Evolutionary conservation across 1,140 invertebrate genomes (phyloP).

Genomic region (Drosophila nannoptera): DNA sequence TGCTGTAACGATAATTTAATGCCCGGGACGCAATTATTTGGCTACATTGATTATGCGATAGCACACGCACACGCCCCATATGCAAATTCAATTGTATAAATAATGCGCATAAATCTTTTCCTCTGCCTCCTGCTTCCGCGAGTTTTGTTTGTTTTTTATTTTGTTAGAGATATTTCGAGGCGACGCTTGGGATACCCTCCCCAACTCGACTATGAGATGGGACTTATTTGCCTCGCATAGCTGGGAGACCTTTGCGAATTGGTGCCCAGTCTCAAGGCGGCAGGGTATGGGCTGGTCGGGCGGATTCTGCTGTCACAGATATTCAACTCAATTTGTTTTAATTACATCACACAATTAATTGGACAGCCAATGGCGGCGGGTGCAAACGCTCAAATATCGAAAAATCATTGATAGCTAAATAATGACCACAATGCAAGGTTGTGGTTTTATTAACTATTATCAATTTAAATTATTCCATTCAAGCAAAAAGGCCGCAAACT

Average conservation of each 20-base stretch:
- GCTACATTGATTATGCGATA: conserved; percentile 64
- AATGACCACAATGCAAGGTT: neutral
- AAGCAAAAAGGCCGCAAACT: too few species aligned
- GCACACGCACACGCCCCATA: conserved; percentile 29
- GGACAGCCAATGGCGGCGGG: conserved; percentile 7
- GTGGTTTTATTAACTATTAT: neutral
- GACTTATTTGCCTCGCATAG: too few species aligned
- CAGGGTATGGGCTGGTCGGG: neutral
- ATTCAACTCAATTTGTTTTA: conserved; percentile 48
- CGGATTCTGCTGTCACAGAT: neutral
- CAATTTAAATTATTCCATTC: neutral
- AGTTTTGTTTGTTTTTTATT: neutral
- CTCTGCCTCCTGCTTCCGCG: conserved; percentile 6
- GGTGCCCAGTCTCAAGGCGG: too few species aligned
- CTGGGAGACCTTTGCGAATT: too few species aligned
- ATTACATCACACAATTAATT: conserved; percentile 26
- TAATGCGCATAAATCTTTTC: conserved; percentile 51
- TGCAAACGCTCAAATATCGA: neutral
- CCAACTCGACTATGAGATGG: too few species aligned
- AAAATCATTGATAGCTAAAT: neutral
- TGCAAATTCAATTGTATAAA: conserved; percentile 65
- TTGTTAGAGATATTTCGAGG: conserved; percentile 24
- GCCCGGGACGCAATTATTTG: conserved; percentile 62
- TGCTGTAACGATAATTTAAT: conserved; percentile 55
- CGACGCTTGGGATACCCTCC: conserved; percentile 35